phyloP scores from a whole-genome alignment of 2,113 vertebrate species.

The Pelvicachromis taeniatus region DNA sequence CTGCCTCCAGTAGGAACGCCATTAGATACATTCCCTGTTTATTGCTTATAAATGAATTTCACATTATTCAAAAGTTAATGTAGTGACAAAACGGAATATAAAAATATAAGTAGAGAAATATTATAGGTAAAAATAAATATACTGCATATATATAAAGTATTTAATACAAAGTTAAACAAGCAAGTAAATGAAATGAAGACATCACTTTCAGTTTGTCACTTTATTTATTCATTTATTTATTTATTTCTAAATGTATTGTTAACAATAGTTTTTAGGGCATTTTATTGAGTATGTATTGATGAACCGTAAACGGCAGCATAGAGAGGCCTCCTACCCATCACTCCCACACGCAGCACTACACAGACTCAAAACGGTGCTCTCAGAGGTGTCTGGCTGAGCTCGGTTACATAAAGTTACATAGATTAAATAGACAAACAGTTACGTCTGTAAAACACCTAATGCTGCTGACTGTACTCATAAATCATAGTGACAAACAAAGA shows the following conservation, averaged over 20 bases:
- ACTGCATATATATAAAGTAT: background rate
- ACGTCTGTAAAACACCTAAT: background rate
- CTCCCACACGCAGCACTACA: background rate
- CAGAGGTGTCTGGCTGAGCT: background rate
- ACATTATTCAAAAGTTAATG: rapidly evolving
- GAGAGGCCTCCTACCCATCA: background rate
- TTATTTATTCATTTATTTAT: background rate
- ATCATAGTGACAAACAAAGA: background rate
- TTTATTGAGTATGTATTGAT: background rate
- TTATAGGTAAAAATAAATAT: background rate
- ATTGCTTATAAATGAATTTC: background rate
- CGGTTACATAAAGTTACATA: background rate
- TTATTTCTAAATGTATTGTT: background rate
- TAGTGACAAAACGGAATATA: background rate
- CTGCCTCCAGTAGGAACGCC: background rate
- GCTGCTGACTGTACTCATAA: background rate
- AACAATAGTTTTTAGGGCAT: background rate
- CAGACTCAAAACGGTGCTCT: background rate
- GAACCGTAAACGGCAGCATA: background rate
- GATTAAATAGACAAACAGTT: background rate
- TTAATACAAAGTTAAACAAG: background rate
- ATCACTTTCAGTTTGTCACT: background rate
- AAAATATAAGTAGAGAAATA: no score
- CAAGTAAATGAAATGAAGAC: background rate
- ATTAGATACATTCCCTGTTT: background rate